These are phyloP conservation scores for Eupeodes latifasciatus DNA, from an alignment of 2,888 invertebrate genomes.

Conservation along the genomic window DNA sequence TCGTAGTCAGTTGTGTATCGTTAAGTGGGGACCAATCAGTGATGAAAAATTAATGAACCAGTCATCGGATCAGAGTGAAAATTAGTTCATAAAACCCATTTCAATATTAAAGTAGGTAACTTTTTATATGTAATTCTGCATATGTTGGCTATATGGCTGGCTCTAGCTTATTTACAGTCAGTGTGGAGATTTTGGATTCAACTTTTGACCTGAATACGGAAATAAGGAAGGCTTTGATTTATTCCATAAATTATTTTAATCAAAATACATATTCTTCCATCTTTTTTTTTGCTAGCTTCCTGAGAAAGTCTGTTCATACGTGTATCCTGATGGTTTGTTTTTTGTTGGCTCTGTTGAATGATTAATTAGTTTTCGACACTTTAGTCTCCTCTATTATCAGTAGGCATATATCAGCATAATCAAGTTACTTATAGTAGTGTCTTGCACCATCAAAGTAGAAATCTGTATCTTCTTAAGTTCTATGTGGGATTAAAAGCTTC, in stretches of 20 bases:
- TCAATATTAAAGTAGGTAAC: slow-evolving; percentile 22
- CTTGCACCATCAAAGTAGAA: neutral
- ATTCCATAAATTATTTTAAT: slow-evolving; percentile 53
- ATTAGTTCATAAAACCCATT: slow-evolving; percentile 45
- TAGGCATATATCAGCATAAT: slow-evolving; percentile 27
- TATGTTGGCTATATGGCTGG: too few species aligned
- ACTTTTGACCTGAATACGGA: slow-evolving; percentile 39
- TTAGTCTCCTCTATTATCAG: slow-evolving; percentile 9
- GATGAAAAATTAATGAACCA: slow-evolving; percentile 38
- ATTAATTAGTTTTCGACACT: slow-evolving; percentile 55
- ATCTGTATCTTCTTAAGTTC: neutral
- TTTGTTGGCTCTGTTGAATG: neutral
- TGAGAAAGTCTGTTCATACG: too few species aligned
- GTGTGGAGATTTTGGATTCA: neutral
- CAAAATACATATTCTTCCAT: slow-evolving; percentile 14
- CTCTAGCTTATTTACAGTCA: neutral
- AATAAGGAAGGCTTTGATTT: slow-evolving; percentile 46
- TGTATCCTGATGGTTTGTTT: neutral
- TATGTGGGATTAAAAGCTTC: slow-evolving; percentile 15
- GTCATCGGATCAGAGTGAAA: slow-evolving; percentile 28
- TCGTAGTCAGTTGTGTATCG: neutral
- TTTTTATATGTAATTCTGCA: neutral
- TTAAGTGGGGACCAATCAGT: slow-evolving; percentile 22
- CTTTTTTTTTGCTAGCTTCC: neutral
- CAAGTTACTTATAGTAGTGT: neutral